Percentiles rank a stretch among this genome's conserved stretches.
Evolutionary conservation across 2,797 vertebrate species (phyloP).

Genomic region (Coendou prehensilis): DNA sequence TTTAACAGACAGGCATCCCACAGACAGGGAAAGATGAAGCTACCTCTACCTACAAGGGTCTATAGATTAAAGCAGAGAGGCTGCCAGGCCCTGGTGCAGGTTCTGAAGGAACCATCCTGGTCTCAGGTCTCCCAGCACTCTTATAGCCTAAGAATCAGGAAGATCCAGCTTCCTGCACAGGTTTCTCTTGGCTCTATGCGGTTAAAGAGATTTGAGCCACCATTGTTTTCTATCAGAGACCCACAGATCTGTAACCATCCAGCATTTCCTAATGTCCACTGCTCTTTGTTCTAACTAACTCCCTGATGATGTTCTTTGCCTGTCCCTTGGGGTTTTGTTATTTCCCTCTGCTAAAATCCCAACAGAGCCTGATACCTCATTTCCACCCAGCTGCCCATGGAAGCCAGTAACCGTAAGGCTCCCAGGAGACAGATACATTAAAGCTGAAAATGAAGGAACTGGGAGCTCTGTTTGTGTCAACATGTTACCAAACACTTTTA

Average conservation of each 20-base stretch:
- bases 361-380: background rate
- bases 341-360: background rate
- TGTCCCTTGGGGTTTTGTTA: background rate
- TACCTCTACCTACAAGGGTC: background rate
- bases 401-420: background rate
- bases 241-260: background rate
- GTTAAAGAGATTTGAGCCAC: background rate
- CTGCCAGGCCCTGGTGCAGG: background rate
- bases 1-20: background rate
- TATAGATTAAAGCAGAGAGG: background rate
- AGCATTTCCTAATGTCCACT: background rate
- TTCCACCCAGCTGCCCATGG: background rate
- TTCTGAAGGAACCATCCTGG: background rate
- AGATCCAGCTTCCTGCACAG: conserved; percentile 3
- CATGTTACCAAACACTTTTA: background rate
- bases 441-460: background rate
- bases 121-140: background rate
- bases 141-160: background rate
- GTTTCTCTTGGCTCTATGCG: background rate
- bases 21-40: background rate
- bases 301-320: background rate
- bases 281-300: background rate
- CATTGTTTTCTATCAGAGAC: conserved; percentile 49
- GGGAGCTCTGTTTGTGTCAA: background rate
- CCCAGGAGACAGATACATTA: background rate